These are phyloP conservation scores for Drosophila mimetica DNA, from an alignment of 2,888 invertebrate species.

Conservation along the genomic window DNA sequence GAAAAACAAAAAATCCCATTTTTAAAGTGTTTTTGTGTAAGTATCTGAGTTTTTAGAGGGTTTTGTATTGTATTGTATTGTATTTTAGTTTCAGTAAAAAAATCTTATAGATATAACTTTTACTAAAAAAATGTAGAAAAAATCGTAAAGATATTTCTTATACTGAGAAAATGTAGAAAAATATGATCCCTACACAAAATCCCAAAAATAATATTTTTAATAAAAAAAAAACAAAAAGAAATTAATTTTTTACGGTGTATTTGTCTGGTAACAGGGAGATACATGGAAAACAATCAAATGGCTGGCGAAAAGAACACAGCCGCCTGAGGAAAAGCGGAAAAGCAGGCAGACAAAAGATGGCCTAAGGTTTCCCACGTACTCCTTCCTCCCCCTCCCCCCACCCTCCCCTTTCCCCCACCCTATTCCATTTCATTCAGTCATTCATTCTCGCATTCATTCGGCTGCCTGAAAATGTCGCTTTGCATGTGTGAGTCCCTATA, in stretches of 20 bases:
- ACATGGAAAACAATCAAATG: conserved; percentile 73
- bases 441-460: conserved; percentile 42
- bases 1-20: too few relatives aligned
- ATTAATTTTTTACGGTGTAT: conserved; percentile 30
- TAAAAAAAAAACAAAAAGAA: too few relatives aligned
- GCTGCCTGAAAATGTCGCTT: conserved; percentile 59
- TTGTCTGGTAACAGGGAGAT: conserved; percentile 11
- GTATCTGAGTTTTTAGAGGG: too few relatives aligned
- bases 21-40: too few relatives aligned
- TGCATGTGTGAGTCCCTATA: conserved; percentile 53
- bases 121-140: neutral
- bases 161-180: too few relatives aligned
- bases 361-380: conserved; percentile 57
- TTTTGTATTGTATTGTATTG: too few relatives aligned
- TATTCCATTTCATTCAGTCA: conserved; percentile 34
- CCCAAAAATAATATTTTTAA: too few relatives aligned
- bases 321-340: conserved; percentile 6
- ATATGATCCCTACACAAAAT: too few relatives aligned
- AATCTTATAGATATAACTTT: neutral
- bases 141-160: too few relatives aligned
- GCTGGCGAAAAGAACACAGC: conserved; percentile 49
- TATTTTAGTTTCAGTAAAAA: neutral
- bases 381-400: conserved; percentile 36
- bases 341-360: conserved; percentile 67
- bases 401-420: neutral